A percentile compares a stretch with the other conserved stretches of the same genome.
Conservation (phyloP, 2,797 vertebrate species). For the Channallabes apus region DNA sequence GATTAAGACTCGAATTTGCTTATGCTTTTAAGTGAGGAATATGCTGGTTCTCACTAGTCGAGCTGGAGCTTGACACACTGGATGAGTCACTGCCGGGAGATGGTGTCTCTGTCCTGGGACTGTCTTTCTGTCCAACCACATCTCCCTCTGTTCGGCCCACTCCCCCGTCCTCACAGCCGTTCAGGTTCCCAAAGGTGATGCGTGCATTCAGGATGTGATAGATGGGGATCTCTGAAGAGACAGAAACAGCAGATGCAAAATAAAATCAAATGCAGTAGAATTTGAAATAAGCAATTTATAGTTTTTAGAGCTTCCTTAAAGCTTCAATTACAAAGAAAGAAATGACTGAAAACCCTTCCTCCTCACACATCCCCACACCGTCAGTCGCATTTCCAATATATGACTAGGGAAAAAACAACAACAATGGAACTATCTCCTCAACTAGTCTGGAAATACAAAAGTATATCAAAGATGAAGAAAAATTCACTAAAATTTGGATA, state of each 20-base stretch:
- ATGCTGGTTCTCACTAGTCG: constrained; percentile 78
- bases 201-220: constrained; percentile 97
- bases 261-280: background rate
- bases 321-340: background rate
- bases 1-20: background rate
- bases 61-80: constrained; percentile 96
- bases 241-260: background rate
- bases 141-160: constrained; percentile 63
- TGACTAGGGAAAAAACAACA: background rate
- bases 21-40: background rate
- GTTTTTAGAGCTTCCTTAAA: background rate
- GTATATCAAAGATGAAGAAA: background rate
- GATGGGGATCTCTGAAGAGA: constrained; percentile 90
- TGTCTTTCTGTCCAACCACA: constrained; percentile 67
- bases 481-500: background rate
- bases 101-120: constrained; percentile 82
- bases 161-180: constrained; percentile 88
- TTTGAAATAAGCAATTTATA: background rate
- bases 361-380: background rate
- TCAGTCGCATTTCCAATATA: background rate
- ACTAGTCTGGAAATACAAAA: background rate
- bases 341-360: background rate
- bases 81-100: constrained; percentile 94
- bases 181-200: constrained; percentile 97
- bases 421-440: too few species aligned